Conservation (phyloP, 1,140 invertebrate species). For the Sitodiplosis mosellana region DNA sequence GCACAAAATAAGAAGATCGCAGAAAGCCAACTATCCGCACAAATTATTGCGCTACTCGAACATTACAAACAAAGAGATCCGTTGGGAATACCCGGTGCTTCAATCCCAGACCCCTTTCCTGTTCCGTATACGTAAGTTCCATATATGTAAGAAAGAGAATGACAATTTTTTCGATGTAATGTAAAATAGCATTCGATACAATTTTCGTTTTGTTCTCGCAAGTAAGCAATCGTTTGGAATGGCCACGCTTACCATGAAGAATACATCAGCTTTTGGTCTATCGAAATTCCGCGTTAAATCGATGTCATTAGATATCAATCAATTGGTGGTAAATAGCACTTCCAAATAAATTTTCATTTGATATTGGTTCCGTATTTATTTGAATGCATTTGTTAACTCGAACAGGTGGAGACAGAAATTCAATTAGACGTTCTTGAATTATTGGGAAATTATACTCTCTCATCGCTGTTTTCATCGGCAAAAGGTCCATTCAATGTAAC, state of each 20-base stretch:
- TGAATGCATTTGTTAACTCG: too few species aligned
- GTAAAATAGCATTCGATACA: too few species aligned
- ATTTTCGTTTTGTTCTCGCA: slow-evolving; percentile 33
- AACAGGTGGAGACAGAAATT: slow-evolving; percentile 43
- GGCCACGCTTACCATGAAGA: slow-evolving; percentile 47
- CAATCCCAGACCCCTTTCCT: too few species aligned
- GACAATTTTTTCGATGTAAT: too few species aligned
- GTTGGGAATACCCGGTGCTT: slow-evolving; percentile 51
- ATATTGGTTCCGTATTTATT: slow-evolving; percentile 4
- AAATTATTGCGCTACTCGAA: slow-evolving; percentile 50
- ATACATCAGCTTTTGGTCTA: slow-evolving; percentile 50
- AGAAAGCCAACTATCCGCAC: slow-evolving; percentile 45
- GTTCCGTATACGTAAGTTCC: too few species aligned
- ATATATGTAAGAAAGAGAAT: too few species aligned
- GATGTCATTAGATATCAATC: slow-evolving; percentile 41
- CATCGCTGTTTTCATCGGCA: slow-evolving; percentile 45
- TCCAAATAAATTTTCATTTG: background rate
- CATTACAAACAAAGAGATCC: slow-evolving; percentile 68
- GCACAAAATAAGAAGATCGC: slow-evolving; percentile 19
- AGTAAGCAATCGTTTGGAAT: slow-evolving; percentile 51
- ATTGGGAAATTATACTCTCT: slow-evolving; percentile 55
- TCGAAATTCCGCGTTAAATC: slow-evolving; percentile 57
- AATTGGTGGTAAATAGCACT: slow-evolving; percentile 34
- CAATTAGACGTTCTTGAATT: slow-evolving; percentile 47
- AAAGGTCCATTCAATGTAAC: slow-evolving; percentile 58